phyloP scores from a whole-genome alignment of 1,140 invertebrate genomes.

The Aphaenogaster ashmeadi region DNA sequence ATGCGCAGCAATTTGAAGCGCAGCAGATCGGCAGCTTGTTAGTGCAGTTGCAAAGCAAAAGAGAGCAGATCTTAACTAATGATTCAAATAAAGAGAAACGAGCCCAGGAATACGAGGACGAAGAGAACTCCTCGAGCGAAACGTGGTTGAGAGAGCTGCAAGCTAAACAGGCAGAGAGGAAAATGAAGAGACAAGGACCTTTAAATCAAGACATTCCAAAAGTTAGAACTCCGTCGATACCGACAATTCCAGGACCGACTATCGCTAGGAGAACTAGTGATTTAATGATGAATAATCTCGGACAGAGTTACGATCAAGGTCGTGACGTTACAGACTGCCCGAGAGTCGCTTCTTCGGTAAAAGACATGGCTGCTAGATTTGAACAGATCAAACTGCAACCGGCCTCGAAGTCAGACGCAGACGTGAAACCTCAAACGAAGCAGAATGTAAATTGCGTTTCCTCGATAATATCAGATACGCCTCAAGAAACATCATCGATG shows the following conservation, averaged over 20 bases:
- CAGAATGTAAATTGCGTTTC: slow-evolving; percentile 66
- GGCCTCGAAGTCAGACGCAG: slow-evolving; percentile 67
- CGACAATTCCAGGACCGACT: slow-evolving; percentile 67
- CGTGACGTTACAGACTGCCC: slow-evolving; percentile 84
- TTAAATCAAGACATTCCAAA: slow-evolving; percentile 81
- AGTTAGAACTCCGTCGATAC: slow-evolving; percentile 65
- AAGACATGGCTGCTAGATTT: slow-evolving; percentile 94
- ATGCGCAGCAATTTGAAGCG: slow-evolving; percentile 73
- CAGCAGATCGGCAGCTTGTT: slow-evolving; percentile 89
- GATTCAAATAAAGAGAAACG: slow-evolving; percentile 83
- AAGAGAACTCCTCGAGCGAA: slow-evolving; percentile 87
- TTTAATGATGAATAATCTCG: slow-evolving; percentile 82
- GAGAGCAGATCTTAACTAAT: slow-evolving; percentile 90
- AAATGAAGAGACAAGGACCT: slow-evolving; percentile 86
- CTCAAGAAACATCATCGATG: slow-evolving; percentile 61
- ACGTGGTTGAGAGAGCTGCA: slow-evolving; percentile 93
- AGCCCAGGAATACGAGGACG: slow-evolving; percentile 77
- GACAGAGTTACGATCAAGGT: slow-evolving; percentile 76
- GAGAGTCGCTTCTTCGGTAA: slow-evolving; percentile 88
- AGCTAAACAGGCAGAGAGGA: slow-evolving; percentile 91
- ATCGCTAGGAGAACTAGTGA: slow-evolving; percentile 84
- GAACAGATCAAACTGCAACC: slow-evolving; percentile 89
- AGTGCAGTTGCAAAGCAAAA: slow-evolving; percentile 92
- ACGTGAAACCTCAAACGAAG: slow-evolving; percentile 71
- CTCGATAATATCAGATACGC: slow-evolving; percentile 55